phyloP scores from a whole-genome alignment of 2,888 invertebrate species.

The Archaeoteleia sp. region DNA sequence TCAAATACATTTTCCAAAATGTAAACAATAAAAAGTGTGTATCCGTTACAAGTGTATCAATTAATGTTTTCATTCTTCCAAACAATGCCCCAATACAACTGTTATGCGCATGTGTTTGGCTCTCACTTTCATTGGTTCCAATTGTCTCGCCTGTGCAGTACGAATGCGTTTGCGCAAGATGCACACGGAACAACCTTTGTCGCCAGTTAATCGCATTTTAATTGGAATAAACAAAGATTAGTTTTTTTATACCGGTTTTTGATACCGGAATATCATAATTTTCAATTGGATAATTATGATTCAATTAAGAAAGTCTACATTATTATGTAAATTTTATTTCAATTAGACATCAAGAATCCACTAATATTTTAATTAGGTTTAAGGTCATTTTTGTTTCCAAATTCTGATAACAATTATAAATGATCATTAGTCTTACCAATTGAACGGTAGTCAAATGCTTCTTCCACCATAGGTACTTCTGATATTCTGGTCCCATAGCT shows the following conservation, averaged over 20 bases:
- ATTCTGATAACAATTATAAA: background rate
- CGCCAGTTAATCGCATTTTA: constrained; percentile 32
- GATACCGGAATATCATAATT: too few species aligned
- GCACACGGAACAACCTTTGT: constrained; percentile 19
- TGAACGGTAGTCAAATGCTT: constrained; percentile 89
- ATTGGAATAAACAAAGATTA: constrained; percentile 21
- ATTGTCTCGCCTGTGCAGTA: constrained; percentile 23
- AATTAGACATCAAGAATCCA: too few species aligned
- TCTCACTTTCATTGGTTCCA: constrained; percentile 38
- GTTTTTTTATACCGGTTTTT: too few species aligned
- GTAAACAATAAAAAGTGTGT: too few species aligned
- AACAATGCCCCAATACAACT: constrained; percentile 1
- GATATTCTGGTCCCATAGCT: constrained; percentile 89
- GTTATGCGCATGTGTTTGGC: constrained; percentile 16
- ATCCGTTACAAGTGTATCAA: background rate
- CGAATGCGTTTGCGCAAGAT: constrained; percentile 47
- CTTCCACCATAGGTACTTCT: constrained; percentile 94
- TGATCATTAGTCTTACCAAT: constrained; percentile 78
- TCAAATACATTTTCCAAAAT: too few species aligned
- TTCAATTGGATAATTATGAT: too few species aligned
- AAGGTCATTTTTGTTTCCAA: background rate
- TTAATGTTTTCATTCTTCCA: background rate
- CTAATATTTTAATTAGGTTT: background rate
- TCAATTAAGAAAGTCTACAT: too few species aligned
- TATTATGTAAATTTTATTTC: too few species aligned